Evolutionary conservation across 1,140 invertebrate species (phyloP).

Genomic region (Drosophila paulistorum): DNA sequence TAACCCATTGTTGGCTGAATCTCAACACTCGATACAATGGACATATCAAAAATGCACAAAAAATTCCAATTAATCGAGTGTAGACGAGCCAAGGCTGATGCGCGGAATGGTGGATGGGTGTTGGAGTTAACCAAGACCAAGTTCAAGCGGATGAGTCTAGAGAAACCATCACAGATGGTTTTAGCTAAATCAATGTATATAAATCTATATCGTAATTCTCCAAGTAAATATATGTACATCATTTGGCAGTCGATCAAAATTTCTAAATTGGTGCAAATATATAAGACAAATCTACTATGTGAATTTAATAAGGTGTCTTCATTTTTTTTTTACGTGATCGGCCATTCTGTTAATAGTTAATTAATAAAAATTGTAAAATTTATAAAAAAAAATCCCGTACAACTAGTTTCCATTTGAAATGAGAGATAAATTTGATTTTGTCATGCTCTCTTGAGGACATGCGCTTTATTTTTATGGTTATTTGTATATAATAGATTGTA

Average conservation of each 20-base stretch:
- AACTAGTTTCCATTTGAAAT: neutral
- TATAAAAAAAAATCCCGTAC: neutral
- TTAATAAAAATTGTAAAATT: neutral
- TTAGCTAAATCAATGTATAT: neutral
- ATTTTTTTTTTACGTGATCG: constrained; percentile 48
- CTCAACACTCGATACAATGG: constrained; percentile 29
- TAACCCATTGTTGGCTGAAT: constrained; percentile 44
- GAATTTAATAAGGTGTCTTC: constrained; percentile 8
- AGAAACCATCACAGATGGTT: neutral
- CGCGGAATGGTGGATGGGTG: neutral
- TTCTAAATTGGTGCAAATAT: constrained; percentile 42
- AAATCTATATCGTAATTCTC: neutral
- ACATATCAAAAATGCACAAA: neutral
- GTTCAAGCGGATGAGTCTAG: constrained; percentile 36
- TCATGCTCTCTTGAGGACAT: constrained; percentile 48
- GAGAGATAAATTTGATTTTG: constrained; percentile 41
- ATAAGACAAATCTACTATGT: constrained; percentile 22
- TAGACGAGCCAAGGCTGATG: neutral
- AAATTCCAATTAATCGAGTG: constrained; percentile 7
- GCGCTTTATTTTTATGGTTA: constrained; percentile 65
- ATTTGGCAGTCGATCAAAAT: constrained; percentile 44
- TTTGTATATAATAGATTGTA: constrained; percentile 51
- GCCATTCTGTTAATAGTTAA: neutral
- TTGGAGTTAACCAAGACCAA: neutral
- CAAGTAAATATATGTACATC: constrained; percentile 3